Evolutionary conservation across 2,888 invertebrate genomes (phyloP).

Genomic region (Apamea sordens): DNA sequence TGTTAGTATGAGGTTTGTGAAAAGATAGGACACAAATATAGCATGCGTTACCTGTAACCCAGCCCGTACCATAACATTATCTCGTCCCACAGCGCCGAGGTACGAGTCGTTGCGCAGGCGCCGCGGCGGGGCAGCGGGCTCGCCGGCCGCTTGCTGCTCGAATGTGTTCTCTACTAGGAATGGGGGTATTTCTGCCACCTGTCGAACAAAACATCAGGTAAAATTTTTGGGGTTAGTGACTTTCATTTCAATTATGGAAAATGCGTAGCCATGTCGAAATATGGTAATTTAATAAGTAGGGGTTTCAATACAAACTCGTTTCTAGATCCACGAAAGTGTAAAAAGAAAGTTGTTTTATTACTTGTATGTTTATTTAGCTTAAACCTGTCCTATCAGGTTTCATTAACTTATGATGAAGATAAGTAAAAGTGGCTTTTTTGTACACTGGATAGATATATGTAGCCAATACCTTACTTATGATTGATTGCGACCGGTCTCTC

Average conservation of each 20-base stretch:
- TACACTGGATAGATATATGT: not conserved
- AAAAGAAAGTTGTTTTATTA: conserved; percentile 10
- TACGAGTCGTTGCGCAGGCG: conserved; percentile 96
- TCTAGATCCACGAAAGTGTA: not conserved
- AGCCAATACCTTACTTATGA: not conserved
- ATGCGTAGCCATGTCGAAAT: not conserved
- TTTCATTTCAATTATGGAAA: not conserved
- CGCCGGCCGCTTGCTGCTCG: conserved; percentile 81
- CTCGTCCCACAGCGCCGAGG: conserved; percentile 95
- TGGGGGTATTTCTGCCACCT: conserved; percentile 93
- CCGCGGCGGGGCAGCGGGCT: conserved; percentile 86
- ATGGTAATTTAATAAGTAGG: not conserved
- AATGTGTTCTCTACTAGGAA: conserved; percentile 93
- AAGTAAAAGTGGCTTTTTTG: conserved; percentile 5
- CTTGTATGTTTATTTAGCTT: not conserved
- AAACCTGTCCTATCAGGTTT: not conserved
- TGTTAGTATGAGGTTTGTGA: conserved; percentile 1
- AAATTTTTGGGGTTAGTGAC: not conserved
- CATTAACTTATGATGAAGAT: not conserved
- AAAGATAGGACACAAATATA: conserved; percentile 27
- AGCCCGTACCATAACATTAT: conserved; percentile 94
- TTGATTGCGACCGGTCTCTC: not conserved
- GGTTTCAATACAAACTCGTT: not conserved
- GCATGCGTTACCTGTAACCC: conserved; percentile 92
- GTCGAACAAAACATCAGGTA: not conserved